These are phyloP conservation scores for Petrolisthes cinctipes DNA, from an alignment of 2,888 invertebrate species.

Conservation along the genomic window DNA sequence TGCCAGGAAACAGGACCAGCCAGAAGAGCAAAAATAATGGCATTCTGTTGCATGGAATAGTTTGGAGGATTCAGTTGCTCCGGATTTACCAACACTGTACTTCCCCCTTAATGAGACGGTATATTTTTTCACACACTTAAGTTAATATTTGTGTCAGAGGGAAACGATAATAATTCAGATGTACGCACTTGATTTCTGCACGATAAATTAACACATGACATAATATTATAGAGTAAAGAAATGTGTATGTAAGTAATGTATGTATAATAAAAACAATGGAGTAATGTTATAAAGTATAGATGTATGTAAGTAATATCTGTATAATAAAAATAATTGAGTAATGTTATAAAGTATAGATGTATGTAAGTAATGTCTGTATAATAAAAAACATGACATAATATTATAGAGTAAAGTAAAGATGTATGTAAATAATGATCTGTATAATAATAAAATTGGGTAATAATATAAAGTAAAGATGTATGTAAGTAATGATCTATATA, in stretches of 20 bases:
- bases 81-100: too few relatives aligned
- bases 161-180: slow-evolving; percentile 6
- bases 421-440: background rate
- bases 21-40: too few relatives aligned
- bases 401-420: too few relatives aligned
- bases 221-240: background rate
- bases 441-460: background rate
- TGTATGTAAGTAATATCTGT: slow-evolving; percentile 13
- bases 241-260: background rate
- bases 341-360: background rate
- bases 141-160: slow-evolving; percentile 12
- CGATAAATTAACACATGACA: slow-evolving; percentile 4
- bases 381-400: background rate
- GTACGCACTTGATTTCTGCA: background rate
- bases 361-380: background rate
- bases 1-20: too few relatives aligned
- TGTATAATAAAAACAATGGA: background rate
- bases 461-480: background rate
- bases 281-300: background rate
- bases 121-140: slow-evolving; percentile 2
- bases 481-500: background rate
- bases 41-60: too few relatives aligned
- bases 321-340: background rate
- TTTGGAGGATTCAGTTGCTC: too few relatives aligned
- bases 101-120: too few relatives aligned